These are phyloP conservation scores for Syndactyla subalaris DNA, from an alignment of 2,797 vertebrate species.

Conservation along the genomic window DNA sequence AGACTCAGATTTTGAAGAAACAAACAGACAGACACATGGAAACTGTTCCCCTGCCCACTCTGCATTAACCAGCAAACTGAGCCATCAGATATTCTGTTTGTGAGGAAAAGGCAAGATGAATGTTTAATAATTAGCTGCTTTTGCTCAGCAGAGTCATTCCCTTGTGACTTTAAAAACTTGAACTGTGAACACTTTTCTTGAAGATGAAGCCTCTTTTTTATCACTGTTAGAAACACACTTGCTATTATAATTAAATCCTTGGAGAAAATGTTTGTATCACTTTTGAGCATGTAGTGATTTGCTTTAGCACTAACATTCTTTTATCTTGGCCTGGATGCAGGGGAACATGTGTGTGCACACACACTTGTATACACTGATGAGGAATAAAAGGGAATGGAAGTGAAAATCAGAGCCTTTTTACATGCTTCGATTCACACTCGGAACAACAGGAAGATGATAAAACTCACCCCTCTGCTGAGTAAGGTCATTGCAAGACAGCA, in stretches of 20 bases:
- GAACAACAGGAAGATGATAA: background rate
- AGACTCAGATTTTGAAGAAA: background rate
- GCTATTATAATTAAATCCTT: background rate
- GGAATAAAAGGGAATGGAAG: background rate
- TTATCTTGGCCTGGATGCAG: background rate
- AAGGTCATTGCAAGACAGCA: background rate
- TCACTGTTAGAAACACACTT: background rate
- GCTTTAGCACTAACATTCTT: background rate
- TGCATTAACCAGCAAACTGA: background rate
- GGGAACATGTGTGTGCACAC: fast-evolving
- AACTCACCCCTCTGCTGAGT: background rate
- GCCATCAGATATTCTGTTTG: slow-evolving; percentile 1
- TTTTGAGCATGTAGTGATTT: background rate
- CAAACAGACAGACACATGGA: background rate
- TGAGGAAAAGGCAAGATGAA: background rate
- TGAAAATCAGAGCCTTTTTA: background rate
- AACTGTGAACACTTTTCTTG: background rate
- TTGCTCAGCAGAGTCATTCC: background rate
- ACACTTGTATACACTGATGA: fast-evolving
- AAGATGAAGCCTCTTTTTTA: background rate
- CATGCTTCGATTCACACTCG: background rate
- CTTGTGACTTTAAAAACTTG: background rate
- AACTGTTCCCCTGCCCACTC: fast-evolving
- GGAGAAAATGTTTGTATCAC: background rate
- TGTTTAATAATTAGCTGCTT: slow-evolving; percentile 8